Evolutionary conservation across 2,113 vertebrate species (phyloP).

Genomic region (Andinoacara biseriatus): DNA sequence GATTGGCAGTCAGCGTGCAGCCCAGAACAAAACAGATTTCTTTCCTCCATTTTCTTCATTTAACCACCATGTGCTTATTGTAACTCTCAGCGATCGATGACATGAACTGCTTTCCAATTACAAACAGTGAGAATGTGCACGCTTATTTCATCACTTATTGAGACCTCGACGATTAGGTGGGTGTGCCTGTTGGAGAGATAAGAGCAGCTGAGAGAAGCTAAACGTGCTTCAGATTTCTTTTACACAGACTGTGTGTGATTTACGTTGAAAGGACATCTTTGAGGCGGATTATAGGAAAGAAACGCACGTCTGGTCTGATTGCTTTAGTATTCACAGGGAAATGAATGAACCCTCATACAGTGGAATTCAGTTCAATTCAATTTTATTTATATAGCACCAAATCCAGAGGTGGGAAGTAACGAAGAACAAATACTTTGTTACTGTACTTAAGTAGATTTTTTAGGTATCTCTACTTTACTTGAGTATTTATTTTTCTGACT

Average conservation of each 20-base stretch:
- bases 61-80: neutral
- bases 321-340: neutral
- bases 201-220: neutral
- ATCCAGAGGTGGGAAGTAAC: no score
- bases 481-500: no score
- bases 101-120: conserved; percentile 1
- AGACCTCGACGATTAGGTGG: neutral
- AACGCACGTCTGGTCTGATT: neutral
- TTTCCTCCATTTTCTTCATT: neutral
- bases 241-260: neutral
- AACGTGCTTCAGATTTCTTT: neutral
- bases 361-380: no score
- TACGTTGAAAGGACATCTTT: neutral
- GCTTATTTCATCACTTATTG: neutral
- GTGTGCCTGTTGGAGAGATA: neutral
- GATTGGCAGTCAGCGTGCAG: neutral
- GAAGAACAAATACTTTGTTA: no score
- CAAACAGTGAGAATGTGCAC: neutral
- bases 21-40: neutral
- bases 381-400: no score
- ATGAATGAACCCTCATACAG: neutral
- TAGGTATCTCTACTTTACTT: no score
- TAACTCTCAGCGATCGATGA: neutral
- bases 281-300: neutral
- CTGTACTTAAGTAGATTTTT: no score